Evolutionary conservation across 2,113 vertebrate species (phyloP).

Genomic region (Brevimyrus niger): DNA sequence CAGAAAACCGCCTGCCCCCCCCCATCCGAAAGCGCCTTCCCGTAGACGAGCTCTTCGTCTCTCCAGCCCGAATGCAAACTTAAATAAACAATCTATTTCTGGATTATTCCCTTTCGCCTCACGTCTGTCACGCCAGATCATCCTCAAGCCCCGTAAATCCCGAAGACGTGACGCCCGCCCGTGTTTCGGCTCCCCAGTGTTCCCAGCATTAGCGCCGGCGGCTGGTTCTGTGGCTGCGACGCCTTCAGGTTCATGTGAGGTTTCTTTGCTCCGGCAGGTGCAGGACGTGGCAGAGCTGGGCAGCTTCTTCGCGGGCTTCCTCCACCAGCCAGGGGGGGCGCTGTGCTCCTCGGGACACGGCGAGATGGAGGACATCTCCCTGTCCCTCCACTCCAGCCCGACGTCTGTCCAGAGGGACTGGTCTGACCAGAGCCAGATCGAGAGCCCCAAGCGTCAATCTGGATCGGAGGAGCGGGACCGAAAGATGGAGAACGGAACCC

Average conservation of each 20-base stretch:
- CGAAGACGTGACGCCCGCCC: neutral
- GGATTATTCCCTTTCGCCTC: constrained; percentile 5
- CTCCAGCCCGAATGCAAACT: neutral
- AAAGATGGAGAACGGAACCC: neutral
- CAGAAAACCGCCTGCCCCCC: neutral
- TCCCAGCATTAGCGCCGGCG: neutral
- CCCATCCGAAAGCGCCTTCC: neutral
- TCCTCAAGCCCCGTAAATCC: neutral
- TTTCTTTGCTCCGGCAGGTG: constrained; percentile 61
- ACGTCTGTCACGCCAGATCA: neutral
- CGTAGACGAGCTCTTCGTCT: too few species aligned
- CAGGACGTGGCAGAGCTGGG: constrained; percentile 85
- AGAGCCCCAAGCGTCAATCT: neutral
- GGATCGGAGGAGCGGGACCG: neutral
- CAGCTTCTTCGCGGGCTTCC: constrained; percentile 79
- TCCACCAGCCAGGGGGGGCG: constrained; percentile 67
- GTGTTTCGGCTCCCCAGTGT: neutral
- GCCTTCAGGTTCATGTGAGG: neutral
- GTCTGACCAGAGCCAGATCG: constrained; percentile 4
- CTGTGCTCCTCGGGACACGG: constrained; percentile 44
- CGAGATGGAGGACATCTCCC: constrained; percentile 53
- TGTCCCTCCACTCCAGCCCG: constrained; percentile 61
- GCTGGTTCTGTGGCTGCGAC: neutral
- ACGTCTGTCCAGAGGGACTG: constrained; percentile 51
- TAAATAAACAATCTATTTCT: constrained; percentile 14